Percentiles rank a stretch among this genome's conserved stretches.
Conservation (phyloP, 2,113 vertebrate genomes). For the Fregata magnificens region DNA sequence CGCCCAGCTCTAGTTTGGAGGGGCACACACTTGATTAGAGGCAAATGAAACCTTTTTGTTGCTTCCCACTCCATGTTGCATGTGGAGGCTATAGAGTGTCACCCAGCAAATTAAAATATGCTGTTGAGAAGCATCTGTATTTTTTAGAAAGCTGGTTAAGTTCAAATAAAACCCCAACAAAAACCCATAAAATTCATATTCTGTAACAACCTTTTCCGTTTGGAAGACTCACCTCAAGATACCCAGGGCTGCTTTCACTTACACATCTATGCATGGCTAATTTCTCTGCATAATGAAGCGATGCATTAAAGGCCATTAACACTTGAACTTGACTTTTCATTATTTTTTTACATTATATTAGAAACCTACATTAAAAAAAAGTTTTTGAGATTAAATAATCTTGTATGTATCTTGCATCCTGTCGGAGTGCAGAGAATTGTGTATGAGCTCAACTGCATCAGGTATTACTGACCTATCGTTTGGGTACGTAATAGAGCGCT, state of each 20-base stretch:
- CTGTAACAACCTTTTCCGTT: neutral
- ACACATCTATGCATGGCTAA: neutral
- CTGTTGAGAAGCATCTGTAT: neutral
- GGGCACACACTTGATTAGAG: neutral
- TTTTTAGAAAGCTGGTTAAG: neutral
- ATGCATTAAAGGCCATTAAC: neutral
- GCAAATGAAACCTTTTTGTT: neutral
- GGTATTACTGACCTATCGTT: fast-evolving
- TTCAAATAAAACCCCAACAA: neutral
- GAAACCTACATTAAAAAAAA: neutral
- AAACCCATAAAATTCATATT: neutral
- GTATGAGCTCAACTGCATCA: neutral
- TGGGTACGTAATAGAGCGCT: neutral
- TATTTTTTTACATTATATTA: neutral
- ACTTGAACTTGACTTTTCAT: neutral
- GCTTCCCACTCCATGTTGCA: neutral
- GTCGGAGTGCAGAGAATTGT: neutral
- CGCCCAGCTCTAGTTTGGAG: neutral
- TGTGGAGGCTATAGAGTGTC: neutral
- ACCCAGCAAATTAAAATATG: neutral
- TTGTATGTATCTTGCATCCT: neutral
- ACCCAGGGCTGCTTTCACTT: neutral
- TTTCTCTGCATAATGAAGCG: neutral
- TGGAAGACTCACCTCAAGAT: neutral
- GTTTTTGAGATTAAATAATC: neutral